phyloP scores from a whole-genome alignment of 2,797 vertebrate species.

The Sebastes vulpes region DNA sequence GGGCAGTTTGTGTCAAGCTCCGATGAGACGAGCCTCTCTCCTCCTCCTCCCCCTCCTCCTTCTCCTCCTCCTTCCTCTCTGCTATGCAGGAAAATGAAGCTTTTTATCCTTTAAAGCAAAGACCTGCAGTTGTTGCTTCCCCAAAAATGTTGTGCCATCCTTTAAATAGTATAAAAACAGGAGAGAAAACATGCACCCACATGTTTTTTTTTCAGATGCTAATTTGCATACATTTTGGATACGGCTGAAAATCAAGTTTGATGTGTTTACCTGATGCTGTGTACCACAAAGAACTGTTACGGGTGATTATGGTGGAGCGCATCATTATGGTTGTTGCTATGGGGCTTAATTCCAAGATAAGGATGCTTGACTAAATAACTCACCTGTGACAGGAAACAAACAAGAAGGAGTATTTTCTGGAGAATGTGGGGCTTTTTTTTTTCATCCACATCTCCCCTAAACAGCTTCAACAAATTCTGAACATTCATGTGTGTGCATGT shows the following conservation, averaged over 20 bases:
- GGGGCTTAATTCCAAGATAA: slow-evolving; percentile 56
- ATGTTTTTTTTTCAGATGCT: neutral
- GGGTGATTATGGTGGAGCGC: slow-evolving; percentile 27
- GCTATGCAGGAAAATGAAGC: slow-evolving; percentile 15
- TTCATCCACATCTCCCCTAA: slow-evolving; percentile 4
- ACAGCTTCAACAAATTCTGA: slow-evolving; percentile 17
- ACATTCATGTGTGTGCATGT: neutral
- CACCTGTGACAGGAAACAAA: slow-evolving; percentile 54
- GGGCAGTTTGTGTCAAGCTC: slow-evolving; percentile 49
- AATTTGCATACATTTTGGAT: slow-evolving; percentile 34
- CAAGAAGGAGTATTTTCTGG: neutral
- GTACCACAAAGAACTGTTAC: slow-evolving; percentile 14
- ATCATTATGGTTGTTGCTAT: slow-evolving; percentile 41
- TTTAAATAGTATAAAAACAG: slow-evolving; percentile 9
- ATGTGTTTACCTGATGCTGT: slow-evolving; percentile 50
- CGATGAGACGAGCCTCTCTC: slow-evolving; percentile 13
- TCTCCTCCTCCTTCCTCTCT: neutral
- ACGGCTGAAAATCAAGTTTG: slow-evolving; percentile 35
- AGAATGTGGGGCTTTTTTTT: neutral
- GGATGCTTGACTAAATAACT: slow-evolving; percentile 63
- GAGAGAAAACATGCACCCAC: slow-evolving; percentile 20
- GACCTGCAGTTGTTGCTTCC: neutral
- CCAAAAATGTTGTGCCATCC: slow-evolving; percentile 1
- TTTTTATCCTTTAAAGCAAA: neutral
- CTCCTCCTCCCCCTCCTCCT: neutral